Conservation (phyloP, 2,113 vertebrate species). For the Camelus bactrianus region DNA sequence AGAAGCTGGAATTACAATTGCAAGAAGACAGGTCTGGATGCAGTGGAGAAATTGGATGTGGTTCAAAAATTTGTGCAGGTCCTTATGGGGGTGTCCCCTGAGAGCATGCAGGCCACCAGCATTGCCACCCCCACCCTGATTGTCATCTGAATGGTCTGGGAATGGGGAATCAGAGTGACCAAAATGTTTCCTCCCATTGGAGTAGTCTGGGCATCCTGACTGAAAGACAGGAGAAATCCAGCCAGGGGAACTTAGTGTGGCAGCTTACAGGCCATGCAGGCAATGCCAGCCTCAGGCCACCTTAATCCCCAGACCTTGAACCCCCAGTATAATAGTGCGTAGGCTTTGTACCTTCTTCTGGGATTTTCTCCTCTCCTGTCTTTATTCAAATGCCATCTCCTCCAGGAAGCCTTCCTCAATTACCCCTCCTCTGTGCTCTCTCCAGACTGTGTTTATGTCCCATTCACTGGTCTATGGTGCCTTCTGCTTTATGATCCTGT, state of each 20-base stretch:
- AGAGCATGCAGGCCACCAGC: neutral
- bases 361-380: neutral
- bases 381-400: neutral
- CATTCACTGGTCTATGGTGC: neutral
- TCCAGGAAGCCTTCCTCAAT: neutral
- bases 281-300: neutral
- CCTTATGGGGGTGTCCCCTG: neutral
- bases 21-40: constrained; percentile 69
- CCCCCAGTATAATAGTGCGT: neutral
- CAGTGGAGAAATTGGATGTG: neutral
- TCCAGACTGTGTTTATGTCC: neutral
- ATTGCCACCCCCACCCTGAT: no score
- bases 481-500: neutral
- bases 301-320: neutral
- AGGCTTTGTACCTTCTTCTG: neutral
- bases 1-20: constrained; percentile 70
- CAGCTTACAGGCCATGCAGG: constrained; percentile 49
- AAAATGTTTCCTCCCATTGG: neutral
- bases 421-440: neutral
- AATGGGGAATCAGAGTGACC: neutral
- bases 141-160: neutral
- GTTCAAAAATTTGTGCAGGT: neutral
- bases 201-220: neutral
- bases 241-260: constrained; percentile 56
- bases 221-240: neutral